Base-by-base conservation (phyloP, 2,113 vertebrate species). In the Acanthochromis polyacanthus region DNA sequence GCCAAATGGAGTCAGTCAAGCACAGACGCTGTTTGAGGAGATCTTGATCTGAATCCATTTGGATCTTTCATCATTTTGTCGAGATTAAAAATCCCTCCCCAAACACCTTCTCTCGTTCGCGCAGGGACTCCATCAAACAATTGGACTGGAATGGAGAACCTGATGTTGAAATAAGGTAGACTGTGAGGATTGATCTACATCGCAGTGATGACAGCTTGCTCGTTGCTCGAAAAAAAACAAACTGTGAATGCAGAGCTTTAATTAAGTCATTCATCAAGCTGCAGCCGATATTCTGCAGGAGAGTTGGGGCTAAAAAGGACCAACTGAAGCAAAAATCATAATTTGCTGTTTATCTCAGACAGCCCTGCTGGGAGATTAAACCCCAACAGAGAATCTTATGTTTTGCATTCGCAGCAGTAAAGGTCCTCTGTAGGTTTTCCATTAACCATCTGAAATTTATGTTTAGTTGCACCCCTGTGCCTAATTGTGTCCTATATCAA, bases 201-300 rank as follows among this genome's bases (percentile, higher is more conserved):
- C 43, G 22, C 46, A 10, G 67, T 43, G 83, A 82, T 84, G 88
- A 91, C 89, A 82, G 86, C 86, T 78, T 84, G 80, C 83, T 90
- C 78, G 78, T 90, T 90, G 86, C 72, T 72, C 71, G 67, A 81
- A 25, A 81, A 81, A 74, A 55, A 71, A 65, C 56, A 45, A 75
- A 82, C 68, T 43, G 58, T 80, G 84, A 78, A 85, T 83, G 84
- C 73, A 28, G 72, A 15, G 69, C 62, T 80, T 53, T 92, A 89
- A 91, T 92, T 81, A 92, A 92, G 83, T 57, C 83, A 89, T 92
- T 84, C 86, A 87, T 93, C 92, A 91, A 69, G 66, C 52, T 51
- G 40, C 55, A 77, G 88, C 78, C 84, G 38, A 89, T 88, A 86
- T 56, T 83, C 45, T 65, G 70, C 66, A 14, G 61, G 52, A 80